Base-by-base conservation (phyloP, 2,888 invertebrate species). In the Sacculina carcini region DNA sequence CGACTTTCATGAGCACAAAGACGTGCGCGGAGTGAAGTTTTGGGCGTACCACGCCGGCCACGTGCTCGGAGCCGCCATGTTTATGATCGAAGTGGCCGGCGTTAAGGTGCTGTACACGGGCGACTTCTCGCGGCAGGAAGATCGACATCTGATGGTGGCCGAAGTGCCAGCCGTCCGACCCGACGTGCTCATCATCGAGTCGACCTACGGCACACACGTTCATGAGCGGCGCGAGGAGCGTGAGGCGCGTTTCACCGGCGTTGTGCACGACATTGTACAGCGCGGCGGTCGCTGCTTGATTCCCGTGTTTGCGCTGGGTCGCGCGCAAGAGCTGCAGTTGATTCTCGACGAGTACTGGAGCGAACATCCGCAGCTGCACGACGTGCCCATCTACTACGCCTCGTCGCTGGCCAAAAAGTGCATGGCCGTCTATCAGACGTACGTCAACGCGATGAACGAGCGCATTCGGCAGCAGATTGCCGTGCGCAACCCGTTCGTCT, bases 351-450 rank as follows among this genome's bases (percentile, higher is more conserved):
- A 98, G 65, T 99, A 81, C 68, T 99, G 98, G 98, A 79, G 85
- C 29, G 78, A 84, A 52, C 96, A 92, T 69, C 89, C 90, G 0
- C 90, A 94, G 66, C 70, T 99, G 10, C 96, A 98, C 59, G 94
- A 96, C 66, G 85, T 96, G 60, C 98, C 98, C 0, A 94, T 99
- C 58, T 98, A 99, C 69, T 98, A 99, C 70, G 98, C 98, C 10
- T 96, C 94, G 0, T 92, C 96, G 0, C 70, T 99, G 56, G 98
- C 98, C 46, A 98, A 98, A 69, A 98, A 98, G 66, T 99, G 98
- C 64, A 99, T 99, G 96, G 85, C 92, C 52, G 98, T 99, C 1
- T 99, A 99, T 70, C 98, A 99, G 69, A 98, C 98, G 0, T 99
- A 94, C 66, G 81, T 98, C 3, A 94, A 94, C 67, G 94, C 96